Base-by-base conservation (phyloP, 2,888 invertebrate species). In the Ariolimax columbianus region DNA sequence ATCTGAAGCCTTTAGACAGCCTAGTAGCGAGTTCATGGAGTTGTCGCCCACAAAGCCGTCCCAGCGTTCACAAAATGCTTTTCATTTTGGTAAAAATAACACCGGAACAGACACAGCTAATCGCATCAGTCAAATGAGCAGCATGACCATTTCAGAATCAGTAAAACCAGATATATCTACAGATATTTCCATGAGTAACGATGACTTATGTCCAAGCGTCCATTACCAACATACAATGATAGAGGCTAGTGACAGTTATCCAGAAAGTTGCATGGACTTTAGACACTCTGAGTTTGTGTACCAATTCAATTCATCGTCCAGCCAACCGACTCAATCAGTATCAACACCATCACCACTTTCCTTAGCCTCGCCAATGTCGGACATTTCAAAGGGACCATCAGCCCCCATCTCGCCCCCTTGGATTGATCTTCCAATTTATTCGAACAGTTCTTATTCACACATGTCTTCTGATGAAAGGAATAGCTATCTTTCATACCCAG, bases 21-120 rank as follows among this genome's bases (percentile, higher is more conserved):
- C 59, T 6, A 19, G 59, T 59, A 38, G 40, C 33, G 78, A 78
- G 40, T 78, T 63, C 40, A 78, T 78, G 78, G 78, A 78, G n/a
- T 26, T 78, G 78, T 78, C 78, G 2, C 78, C 78, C 9, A 63
- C 78, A 26, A 63, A 59, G 40, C 26, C 38, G 11, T 11, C n/a
- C 0, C 38, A 38, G 7, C n/a, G n/a, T n/a, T 59, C 38, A 14
- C 38, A 63, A 38, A 78, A n/a, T 30, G 40, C 19, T 40, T 78
- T 78, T 63, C 59, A 38, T 38, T 78, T 63, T 63, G 59, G 63
- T 0, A n/a, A 78, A 14, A 40, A 4, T 33, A 51, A 47, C 23
- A 11, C 14, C 6, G 33, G 51, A 51, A 51, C 51, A 23, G 73
- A 17, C 19, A n/a, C 43, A 0, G n/a, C n/a, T 43, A 9, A 19